Percentiles rank a stretch among this genome's conserved stretches.
These are phyloP conservation scores for Ypsolopha scabrella DNA, from an alignment of 2,888 invertebrate genomes.

Conservation along the genomic window DNA sequence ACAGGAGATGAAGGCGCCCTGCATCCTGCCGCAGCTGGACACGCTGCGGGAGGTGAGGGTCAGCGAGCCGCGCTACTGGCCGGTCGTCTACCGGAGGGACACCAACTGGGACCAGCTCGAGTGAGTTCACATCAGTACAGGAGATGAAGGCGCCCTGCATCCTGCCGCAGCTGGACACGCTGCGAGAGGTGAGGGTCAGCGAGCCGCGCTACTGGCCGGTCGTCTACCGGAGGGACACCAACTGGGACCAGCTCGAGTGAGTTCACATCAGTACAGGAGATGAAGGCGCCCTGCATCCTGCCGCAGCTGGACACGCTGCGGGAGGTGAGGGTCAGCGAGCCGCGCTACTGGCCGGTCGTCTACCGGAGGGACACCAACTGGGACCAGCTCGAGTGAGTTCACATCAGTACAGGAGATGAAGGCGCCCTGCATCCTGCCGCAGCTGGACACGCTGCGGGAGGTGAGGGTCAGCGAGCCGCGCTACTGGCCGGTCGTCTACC, in stretches of 20 bases:
- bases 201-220: constrained; percentile 94
- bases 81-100: constrained; percentile 83
- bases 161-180: constrained; percentile 81
- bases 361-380: constrained; percentile 88
- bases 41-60: constrained; percentile 81
- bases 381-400: constrained; percentile 79
- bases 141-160: constrained; percentile 86
- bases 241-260: constrained; percentile 86
- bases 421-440: constrained; percentile 90
- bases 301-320: constrained; percentile 82
- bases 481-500: constrained; percentile 92
- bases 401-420: constrained; percentile 71
- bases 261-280: constrained; percentile 63
- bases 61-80: constrained; percentile 91
- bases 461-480: constrained; percentile 85
- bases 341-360: constrained; percentile 90
- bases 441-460: constrained; percentile 78
- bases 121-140: constrained; percentile 71
- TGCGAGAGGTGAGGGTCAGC: constrained; percentile 81
- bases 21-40: constrained; percentile 85
- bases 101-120: constrained; percentile 87
- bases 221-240: constrained; percentile 81
- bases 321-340: constrained; percentile 84
- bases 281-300: constrained; percentile 87
- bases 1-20: constrained; percentile 81